phyloP scores from a whole-genome alignment of 2,888 invertebrate genomes.

The Laothoe populi region DNA sequence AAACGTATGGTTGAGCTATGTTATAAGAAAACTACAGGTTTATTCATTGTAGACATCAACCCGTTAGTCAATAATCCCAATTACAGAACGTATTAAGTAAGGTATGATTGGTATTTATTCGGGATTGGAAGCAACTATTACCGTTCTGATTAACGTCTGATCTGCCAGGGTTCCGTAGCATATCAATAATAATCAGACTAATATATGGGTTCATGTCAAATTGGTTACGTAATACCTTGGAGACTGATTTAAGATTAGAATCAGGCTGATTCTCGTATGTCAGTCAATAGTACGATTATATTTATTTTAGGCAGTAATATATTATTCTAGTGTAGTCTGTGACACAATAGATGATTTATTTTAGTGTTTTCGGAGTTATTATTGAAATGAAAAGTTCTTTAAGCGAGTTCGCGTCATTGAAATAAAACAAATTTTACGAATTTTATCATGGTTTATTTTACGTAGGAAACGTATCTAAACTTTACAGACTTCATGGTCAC shows the following conservation, averaged over 20 bases:
- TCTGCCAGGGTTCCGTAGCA: conserved; percentile 9
- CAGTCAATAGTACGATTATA: neutral
- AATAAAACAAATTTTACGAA: too few species aligned
- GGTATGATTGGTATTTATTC: neutral
- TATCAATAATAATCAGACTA: conserved; percentile 6
- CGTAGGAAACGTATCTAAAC: too few species aligned
- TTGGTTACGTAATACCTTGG: neutral
- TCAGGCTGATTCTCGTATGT: neutral
- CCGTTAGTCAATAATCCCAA: neutral
- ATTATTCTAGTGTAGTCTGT: too few species aligned
- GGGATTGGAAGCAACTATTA: neutral
- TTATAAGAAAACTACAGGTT: too few species aligned
- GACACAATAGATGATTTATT: too few species aligned
- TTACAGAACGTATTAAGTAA: neutral
- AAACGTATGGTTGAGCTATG: too few species aligned
- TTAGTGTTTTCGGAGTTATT: too few species aligned
- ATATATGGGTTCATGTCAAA: neutral
- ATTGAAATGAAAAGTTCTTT: too few species aligned
- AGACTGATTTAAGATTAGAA: neutral
- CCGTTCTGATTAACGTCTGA: neutral
- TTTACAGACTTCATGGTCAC: too few species aligned
- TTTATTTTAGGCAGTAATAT: neutral
- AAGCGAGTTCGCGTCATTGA: too few species aligned
- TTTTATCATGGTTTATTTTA: too few species aligned
- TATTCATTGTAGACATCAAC: too few species aligned